phyloP scores from a whole-genome alignment of 2,888 invertebrate genomes.

The Diadegma fenestrale region DNA sequence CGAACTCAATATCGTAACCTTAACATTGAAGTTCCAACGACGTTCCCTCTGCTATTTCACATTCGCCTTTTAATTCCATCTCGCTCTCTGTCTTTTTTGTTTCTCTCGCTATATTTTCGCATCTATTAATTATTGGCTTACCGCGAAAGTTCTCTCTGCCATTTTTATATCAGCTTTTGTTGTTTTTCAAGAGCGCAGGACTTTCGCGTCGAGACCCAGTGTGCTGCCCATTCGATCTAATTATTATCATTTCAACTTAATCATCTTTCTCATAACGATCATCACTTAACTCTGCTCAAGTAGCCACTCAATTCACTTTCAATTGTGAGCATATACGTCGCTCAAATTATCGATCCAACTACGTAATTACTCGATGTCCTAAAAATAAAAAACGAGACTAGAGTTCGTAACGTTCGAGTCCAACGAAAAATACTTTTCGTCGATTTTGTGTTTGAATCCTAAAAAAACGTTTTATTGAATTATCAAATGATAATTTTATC shows the following conservation, averaged over 20 bases:
- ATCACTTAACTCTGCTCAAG: constrained; percentile 13
- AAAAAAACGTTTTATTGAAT: no score
- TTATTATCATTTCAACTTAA: not conserved
- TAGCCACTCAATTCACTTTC: constrained; percentile 23
- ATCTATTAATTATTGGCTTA: constrained; percentile 39
- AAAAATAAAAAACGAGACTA: no score
- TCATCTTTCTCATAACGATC: constrained; percentile 4
- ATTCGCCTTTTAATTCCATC: constrained; percentile 15
- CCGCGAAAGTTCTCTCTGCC: constrained; percentile 50
- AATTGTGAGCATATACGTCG: not conserved
- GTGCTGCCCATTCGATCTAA: not conserved
- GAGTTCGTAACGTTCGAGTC: no score
- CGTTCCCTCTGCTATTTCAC: constrained; percentile 44
- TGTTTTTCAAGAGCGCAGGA: constrained; percentile 35
- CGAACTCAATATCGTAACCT: constrained; percentile 74
- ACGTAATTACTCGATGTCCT: not conserved
- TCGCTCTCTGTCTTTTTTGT: not conserved
- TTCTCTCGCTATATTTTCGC: constrained; percentile 21
- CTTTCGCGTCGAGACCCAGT: constrained; percentile 42
- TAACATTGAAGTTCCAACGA: constrained; percentile 76
- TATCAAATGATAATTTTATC: not conserved
- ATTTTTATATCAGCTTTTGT: constrained; percentile 19
- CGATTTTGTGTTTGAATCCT: no score
- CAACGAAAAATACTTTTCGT: no score
- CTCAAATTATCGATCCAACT: constrained; percentile 5